These are phyloP conservation scores for Bicyclus anynana DNA, from an alignment of 1,140 invertebrate species.

Conservation along the genomic window DNA sequence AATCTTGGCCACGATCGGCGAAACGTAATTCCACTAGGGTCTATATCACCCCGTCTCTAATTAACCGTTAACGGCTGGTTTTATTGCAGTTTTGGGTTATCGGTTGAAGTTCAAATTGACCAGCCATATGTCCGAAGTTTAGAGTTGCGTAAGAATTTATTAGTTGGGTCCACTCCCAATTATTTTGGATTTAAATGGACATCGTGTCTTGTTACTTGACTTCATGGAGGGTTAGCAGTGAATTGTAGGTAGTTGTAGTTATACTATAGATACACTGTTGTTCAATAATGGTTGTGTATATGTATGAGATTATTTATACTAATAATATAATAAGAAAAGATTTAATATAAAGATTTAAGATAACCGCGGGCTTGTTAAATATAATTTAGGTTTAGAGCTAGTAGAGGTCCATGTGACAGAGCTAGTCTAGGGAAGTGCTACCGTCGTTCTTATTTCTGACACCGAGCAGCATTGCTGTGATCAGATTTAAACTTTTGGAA, in stretches of 20 bases:
- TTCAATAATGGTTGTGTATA: too few relatives aligned
- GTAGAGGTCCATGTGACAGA: too few relatives aligned
- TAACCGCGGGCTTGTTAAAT: too few relatives aligned
- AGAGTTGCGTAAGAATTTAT: slow-evolving; percentile 45
- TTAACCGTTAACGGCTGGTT: slow-evolving; percentile 64
- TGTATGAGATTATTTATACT: too few relatives aligned
- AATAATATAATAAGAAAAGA: too few relatives aligned
- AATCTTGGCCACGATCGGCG: neutral
- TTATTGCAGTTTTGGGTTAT: slow-evolving; percentile 64
- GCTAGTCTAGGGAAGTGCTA: too few relatives aligned
- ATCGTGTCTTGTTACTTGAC: slow-evolving; percentile 6
- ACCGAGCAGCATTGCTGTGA: too few relatives aligned
- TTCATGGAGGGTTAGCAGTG: neutral
- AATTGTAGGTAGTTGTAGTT: neutral
- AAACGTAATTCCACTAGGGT: neutral
- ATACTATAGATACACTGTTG: neutral
- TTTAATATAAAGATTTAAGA: too few relatives aligned
- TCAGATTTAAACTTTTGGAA: too few relatives aligned
- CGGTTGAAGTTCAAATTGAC: slow-evolving; percentile 51
- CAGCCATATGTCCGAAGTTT: slow-evolving; percentile 47
- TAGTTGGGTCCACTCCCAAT: slow-evolving; percentile 15
- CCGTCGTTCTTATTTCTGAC: too few relatives aligned
- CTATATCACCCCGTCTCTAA: slow-evolving; percentile 47
- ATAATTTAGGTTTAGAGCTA: too few relatives aligned
- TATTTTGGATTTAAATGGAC: slow-evolving; percentile 12